Evolutionary conservation across 2,797 vertebrate species (phyloP).

Genomic region (Semotilus atromaculatus): DNA sequence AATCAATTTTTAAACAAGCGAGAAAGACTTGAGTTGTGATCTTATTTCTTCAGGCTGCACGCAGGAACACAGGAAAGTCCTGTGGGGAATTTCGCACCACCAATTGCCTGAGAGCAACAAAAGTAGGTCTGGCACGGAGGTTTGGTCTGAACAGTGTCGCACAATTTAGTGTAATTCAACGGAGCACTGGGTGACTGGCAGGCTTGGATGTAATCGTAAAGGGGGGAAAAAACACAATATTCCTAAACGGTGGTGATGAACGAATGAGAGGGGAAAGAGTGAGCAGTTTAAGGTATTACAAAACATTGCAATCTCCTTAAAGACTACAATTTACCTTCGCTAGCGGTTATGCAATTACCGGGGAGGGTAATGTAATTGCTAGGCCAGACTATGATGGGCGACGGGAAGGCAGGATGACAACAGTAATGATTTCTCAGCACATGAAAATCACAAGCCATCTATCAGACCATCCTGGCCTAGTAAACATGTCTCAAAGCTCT

Average conservation of each 20-base stretch:
- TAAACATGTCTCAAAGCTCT: constrained; percentile 12
- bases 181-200: neutral
- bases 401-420: constrained; percentile 45
- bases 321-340: constrained; percentile 50
- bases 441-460: constrained; percentile 37
- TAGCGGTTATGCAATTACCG: constrained; percentile 48
- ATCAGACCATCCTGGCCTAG: neutral
- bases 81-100: constrained; percentile 12
- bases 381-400: neutral
- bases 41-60: constrained; percentile 19
- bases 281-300: constrained; percentile 46
- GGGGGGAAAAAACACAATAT: neutral
- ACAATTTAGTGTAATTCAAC: constrained; percentile 5
- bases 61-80: neutral
- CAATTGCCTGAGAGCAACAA: constrained; percentile 1
- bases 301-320: constrained; percentile 43
- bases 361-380: constrained; percentile 26
- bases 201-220: constrained; percentile 2
- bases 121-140: neutral
- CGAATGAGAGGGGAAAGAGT: constrained; percentile 14
- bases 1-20: constrained; percentile 47
- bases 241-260: constrained; percentile 24
- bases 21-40: constrained; percentile 50
- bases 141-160: neutral
- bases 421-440: constrained; percentile 25